Conservation (phyloP, 2,888 invertebrate genomes). For the Galeruca laticollis region DNA sequence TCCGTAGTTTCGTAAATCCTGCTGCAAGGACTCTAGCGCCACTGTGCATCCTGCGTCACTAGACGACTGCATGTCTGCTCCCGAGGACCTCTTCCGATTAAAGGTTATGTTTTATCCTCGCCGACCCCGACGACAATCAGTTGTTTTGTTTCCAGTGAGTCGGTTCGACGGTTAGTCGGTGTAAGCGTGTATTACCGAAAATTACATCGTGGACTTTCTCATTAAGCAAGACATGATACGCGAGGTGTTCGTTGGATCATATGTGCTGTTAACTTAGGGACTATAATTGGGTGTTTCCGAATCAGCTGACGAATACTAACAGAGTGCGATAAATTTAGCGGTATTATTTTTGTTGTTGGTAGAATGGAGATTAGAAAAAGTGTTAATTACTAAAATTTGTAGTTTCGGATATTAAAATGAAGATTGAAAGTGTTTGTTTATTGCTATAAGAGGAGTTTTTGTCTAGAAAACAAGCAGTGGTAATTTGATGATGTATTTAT, state of each 20-base stretch:
- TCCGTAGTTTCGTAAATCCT: background rate
- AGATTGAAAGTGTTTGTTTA: constrained; percentile 26
- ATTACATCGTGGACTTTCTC: constrained; percentile 42
- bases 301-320: constrained; percentile 30
- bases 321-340: constrained; percentile 55
- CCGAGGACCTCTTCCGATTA: constrained; percentile 37
- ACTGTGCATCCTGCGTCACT: constrained; percentile 1
- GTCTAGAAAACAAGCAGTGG: constrained; percentile 21
- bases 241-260: constrained; percentile 19
- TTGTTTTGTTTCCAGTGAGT: constrained; percentile 38
- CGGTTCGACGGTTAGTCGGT: constrained; percentile 19
- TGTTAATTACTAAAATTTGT: constrained; percentile 38
- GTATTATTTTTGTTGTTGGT: constrained; percentile 55
- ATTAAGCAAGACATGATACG: constrained; percentile 37
- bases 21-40: constrained; percentile 11
- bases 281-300: constrained; percentile 24
- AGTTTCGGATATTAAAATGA: constrained; percentile 17
- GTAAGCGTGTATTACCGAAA: constrained; percentile 13
- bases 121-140: constrained; percentile 36
- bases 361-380: too few species aligned
- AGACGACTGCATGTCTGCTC: constrained; percentile 15
- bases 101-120: constrained; percentile 38
- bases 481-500: constrained; percentile 26
- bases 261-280: constrained; percentile 33
- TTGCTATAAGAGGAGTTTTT: constrained; percentile 15